These are phyloP conservation scores for Pogonocherus hispidulus DNA, from an alignment of 2,888 invertebrate genomes.

Conservation along the genomic window DNA sequence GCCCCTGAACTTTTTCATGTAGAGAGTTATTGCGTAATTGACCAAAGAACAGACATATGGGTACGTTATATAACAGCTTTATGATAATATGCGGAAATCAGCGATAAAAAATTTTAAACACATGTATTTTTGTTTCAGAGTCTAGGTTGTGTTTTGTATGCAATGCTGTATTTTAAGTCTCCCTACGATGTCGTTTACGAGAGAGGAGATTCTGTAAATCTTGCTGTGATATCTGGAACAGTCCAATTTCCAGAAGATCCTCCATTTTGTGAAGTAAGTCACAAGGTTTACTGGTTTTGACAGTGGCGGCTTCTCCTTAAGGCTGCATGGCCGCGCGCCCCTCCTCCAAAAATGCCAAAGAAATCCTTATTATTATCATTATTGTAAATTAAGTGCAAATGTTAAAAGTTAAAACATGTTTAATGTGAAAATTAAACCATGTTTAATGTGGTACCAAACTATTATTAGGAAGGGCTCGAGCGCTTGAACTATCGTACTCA, in stretches of 20 bases:
- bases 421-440: too few species aligned
- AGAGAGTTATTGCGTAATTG: constrained; percentile 83
- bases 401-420: too few species aligned
- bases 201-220: constrained; percentile 87
- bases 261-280: constrained; percentile 74
- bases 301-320: too few species aligned
- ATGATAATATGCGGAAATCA: neutral
- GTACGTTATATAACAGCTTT: constrained; percentile 66
- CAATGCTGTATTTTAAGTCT: constrained; percentile 87
- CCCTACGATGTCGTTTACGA: constrained; percentile 89
- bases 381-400: too few species aligned
- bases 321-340: too few species aligned
- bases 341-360: too few species aligned
- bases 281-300: too few species aligned
- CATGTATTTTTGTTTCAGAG: constrained; percentile 79
- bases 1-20: constrained; percentile 92
- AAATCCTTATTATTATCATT: too few species aligned
- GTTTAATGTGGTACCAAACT: too few species aligned
- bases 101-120: neutral
- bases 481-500: too few species aligned
- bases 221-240: constrained; percentile 85
- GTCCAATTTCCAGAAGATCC: constrained; percentile 79
- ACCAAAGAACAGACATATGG: constrained; percentile 91
- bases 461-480: too few species aligned
- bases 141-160: constrained; percentile 87